Evolutionary conservation across 2,113 vertebrate genomes (phyloP), one percentile per base, ranked within the genome.

Genomic region (Alouatta palliata): DNA sequence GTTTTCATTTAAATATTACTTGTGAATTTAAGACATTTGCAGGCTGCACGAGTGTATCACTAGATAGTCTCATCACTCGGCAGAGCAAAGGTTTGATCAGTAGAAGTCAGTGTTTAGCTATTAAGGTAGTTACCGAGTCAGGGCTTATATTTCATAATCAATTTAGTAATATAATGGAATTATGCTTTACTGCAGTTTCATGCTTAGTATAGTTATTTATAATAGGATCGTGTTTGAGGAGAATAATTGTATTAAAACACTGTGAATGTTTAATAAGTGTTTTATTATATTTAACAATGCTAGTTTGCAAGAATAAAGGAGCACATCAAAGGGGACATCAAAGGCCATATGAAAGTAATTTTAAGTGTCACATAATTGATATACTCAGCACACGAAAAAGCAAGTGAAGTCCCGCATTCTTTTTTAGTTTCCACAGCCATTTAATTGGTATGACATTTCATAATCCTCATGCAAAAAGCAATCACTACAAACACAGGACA

Each of bases 381-480:
- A 98, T 97, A 98, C 95, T 97, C 97, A 23, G 68, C 93, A 98
- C 97, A 98, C 95, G 97, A 95, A 98, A 98, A 98, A 98, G 96
- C 97, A 98, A 96, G 90, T 98, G 97, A 97, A 98, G 98, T 68
- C 91, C 97, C 98, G 95, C 96, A 97, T 97, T 98, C 97, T 96
- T 90, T 98, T 97, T 97, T 97, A 92, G 92, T 95, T 98, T 97
- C 87, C 89, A 93, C 92, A 97, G 94, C 96, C 96, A 95, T 97
- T 97, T 98, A 97, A 98, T 98, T 98, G 98, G 92, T 97, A 97
- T 98, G 97, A 98, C 97, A 98, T 98, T 98, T 98, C 97, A 97
- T 97, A 98, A 98, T 98, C 97, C 96, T 98, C 99, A 99, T 99
- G 99, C 99, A 98, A 98, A 98, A 98, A 98, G 98, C 98, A 98